Evolutionary conservation across 2,113 vertebrate genomes (phyloP), one percentile per base, ranked within the genome.

Genomic region (Austrofundulus limnaeus): DNA sequence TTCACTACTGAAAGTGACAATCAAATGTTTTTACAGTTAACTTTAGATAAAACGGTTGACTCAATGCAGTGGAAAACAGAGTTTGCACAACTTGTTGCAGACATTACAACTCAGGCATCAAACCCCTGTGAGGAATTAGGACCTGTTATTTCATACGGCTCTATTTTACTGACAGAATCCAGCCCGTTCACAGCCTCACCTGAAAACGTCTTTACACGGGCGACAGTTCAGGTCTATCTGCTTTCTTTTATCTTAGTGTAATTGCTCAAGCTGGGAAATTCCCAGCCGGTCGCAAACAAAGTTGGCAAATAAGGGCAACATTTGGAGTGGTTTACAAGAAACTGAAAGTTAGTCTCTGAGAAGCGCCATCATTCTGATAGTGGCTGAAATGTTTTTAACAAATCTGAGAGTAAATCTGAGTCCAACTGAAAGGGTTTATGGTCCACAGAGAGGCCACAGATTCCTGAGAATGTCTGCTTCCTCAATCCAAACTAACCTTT

Each of bases 261-360:
- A 71, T 0, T 17, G 38, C 46, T 25, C 37, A 11, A 69, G 56
- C 6, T 7, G 78, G 72, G 81, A 46, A 79, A 72, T 11, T 75
- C 66, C 82, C 31, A 4, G 11, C 20, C 31, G 3, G 11, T 21
- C 1, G 1, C 31, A 13, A 13, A 23, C 1, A 1, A 3, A n/a
- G 5, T 1, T 1, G 10, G n/a, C 7, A 38, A 9, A 53, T 15
- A 31, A 2, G 45, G 23, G 12, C 41, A 43, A n/a, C 20, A 14
- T 20, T 7, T 49, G 19, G 7, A 16, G 14, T 0, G 21, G 23
- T 17, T 85, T 78, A 72, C 50, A 58, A 21, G 80, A 73, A 82
- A 75, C 3, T 0, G 53, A 72, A 70, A 67, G 31, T 59, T n/a
- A 9, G 11, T 21, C 37, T 8, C 47, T 12, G 14, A 23, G 25